These are phyloP conservation scores for Daboia siamensis DNA, from an alignment of 2,113 vertebrate species.

Conservation along the genomic window DNA sequence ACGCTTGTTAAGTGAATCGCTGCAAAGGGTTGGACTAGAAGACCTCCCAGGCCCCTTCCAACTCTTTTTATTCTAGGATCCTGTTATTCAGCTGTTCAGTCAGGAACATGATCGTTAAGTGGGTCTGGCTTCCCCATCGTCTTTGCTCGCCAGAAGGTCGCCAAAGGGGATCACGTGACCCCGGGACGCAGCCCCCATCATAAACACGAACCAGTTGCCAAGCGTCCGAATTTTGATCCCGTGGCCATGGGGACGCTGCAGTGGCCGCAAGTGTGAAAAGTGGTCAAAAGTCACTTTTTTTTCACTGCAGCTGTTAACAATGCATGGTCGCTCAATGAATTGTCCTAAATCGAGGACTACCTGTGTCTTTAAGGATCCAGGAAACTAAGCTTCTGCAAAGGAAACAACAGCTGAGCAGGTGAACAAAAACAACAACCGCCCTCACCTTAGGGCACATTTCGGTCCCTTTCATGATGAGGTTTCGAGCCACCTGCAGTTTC, in stretches of 20 bases:
- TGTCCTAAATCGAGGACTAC: neutral
- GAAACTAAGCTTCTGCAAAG: neutral
- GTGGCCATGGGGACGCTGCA: neutral
- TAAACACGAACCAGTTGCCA: neutral
- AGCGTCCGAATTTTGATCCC: neutral
- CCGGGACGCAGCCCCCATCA: neutral
- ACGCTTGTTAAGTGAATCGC: no score
- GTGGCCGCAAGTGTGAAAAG: no score
- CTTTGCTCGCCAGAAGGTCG: neutral
- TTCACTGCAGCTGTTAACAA: no score
- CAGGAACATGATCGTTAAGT: neutral
- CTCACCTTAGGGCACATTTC: constrained; percentile 98
- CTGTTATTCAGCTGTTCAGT: neutral
- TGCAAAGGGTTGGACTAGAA: no score
- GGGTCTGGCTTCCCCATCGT: neutral
- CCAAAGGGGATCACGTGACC: no score
- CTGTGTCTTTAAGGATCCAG: neutral
- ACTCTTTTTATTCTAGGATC: neutral
- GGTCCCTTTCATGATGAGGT: constrained; percentile 98
- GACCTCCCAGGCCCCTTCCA: no score
- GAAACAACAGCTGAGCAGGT: no score
- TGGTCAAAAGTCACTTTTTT: no score
- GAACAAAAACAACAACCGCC: neutral
- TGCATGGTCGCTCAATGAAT: neutral
- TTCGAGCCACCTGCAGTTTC: constrained; percentile 94